phyloP scores from a whole-genome alignment of 1,140 invertebrate genomes.

The Pogonomyrmex californicus region DNA sequence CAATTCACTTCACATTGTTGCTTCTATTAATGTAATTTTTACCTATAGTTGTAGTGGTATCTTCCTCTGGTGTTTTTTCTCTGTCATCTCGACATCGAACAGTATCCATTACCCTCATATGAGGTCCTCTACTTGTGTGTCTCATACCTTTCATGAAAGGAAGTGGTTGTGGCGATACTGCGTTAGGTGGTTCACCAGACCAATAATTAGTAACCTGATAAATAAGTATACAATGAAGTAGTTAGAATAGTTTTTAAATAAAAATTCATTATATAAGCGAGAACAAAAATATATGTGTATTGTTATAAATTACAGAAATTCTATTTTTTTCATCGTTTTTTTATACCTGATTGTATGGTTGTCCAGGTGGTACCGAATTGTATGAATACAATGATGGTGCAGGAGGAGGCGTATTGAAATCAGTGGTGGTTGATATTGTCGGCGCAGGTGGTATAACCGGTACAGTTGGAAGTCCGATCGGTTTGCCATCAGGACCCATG shows the following conservation, averaged over 20 bases:
- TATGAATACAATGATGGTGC: conserved; percentile 84
- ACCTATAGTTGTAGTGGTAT: conserved; percentile 85
- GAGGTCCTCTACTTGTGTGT: conserved; percentile 77
- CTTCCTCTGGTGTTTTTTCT: conserved; percentile 85
- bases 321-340: neutral
- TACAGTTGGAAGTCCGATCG: conserved; percentile 82
- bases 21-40: conserved; percentile 35
- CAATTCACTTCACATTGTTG: neutral
- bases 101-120: conserved; percentile 79
- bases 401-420: conserved; percentile 80
- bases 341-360: conserved; percentile 81
- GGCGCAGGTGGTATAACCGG: conserved; percentile 84
- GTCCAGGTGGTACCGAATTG: conserved; percentile 82
- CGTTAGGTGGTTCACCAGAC: conserved; percentile 81
- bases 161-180: conserved; percentile 78
- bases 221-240: conserved; percentile 31
- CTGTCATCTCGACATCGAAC: conserved; percentile 82
- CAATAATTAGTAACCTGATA: conserved; percentile 82
- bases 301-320: neutral
- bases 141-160: conserved; percentile 83
- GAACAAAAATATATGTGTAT: neutral
- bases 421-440: conserved; percentile 80
- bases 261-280: no score
- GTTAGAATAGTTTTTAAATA: no score
- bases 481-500: conserved; percentile 84